Base-by-base conservation (phyloP, 2,888 invertebrate genomes). In the Embidobia sp. region DNA sequence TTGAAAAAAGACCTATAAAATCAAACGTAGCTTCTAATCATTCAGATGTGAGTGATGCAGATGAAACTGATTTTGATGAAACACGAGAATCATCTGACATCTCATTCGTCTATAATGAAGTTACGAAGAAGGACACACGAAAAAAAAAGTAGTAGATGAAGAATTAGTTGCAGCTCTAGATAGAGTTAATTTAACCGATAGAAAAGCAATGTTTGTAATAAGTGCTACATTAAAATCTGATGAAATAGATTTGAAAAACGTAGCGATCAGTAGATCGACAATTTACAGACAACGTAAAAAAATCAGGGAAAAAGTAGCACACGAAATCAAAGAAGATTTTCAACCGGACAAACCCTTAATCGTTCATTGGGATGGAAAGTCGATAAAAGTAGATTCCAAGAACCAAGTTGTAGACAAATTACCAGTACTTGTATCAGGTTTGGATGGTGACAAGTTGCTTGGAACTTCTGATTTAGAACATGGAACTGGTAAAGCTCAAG, bases 361-460 rank as follows among this genome's bases (percentile, higher is more conserved):
- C 22, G 46, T 77, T 2, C 72, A 77, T 3, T 72, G 72, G 77
- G 66, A 77, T 59, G 66, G 72, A 11, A 72, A 77, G 44, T 15
- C 63, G 4, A 49, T 77, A n/a, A 55, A 42, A 37, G 59, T 37
- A 44, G 27, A 7, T 7, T 10, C 40, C 7, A 13, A 16, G 1
- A 35, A 40, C 22, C 46, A 64, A 13, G 29, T 63, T 37, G 19
- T 55, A n/a, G 64, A 57, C 3, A n/a, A 59, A 10, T 2, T 73
- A 18, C 51, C 70, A 11, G 31, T 77, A 27, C n/a, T 72, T 10
- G 22, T 77, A 13, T 42, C 51, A 3, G 53, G 42, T n/a, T 42
- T n/a, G 5, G 19, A 42, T n/a, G 42, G 42, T 13, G 42, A 42
- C 18, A 42, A 42, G 19, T 13, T 42, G 5, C 42, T 42, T 42